phyloP scores from a whole-genome alignment of 2,113 vertebrate species.

The Pachycephala philippinensis region DNA sequence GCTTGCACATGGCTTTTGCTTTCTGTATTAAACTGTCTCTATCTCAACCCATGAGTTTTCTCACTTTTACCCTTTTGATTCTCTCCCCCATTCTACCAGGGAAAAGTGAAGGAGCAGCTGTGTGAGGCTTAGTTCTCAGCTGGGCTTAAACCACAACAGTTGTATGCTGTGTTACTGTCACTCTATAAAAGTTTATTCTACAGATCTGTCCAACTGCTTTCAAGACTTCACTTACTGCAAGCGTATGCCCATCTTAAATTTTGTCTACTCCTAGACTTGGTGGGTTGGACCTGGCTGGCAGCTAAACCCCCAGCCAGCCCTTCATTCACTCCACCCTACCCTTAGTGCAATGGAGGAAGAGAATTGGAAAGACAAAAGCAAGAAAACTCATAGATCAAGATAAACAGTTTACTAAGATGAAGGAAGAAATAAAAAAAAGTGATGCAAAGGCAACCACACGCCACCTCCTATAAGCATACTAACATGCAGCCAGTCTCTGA shows the following conservation, averaged over 20 bases:
- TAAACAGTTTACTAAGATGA: neutral
- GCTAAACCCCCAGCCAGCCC: neutral
- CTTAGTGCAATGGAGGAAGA: neutral
- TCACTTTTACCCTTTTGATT: neutral
- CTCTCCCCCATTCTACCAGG: neutral
- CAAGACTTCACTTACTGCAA: neutral
- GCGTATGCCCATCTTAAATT: neutral
- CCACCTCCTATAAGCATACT: neutral
- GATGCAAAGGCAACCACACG: neutral
- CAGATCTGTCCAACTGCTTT: neutral
- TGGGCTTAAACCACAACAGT: neutral
- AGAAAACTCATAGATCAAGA: neutral
- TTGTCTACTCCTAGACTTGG: neutral
- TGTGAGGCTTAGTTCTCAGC: neutral
- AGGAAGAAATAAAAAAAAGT: neutral
- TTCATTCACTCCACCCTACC: neutral
- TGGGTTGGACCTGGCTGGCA: neutral
- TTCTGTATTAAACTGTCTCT: neutral
- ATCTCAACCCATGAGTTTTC: too few relatives aligned
- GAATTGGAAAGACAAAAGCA: neutral
- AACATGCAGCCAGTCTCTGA: neutral
- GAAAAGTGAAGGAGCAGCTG: neutral
- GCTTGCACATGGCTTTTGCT: neutral
- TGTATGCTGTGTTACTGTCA: neutral
- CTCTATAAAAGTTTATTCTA: neutral